Percentiles rank a stretch among this genome's conserved stretches.
phyloP scores from a whole-genome alignment of 2,888 invertebrate genomes.

The Tineola bisselliella region DNA sequence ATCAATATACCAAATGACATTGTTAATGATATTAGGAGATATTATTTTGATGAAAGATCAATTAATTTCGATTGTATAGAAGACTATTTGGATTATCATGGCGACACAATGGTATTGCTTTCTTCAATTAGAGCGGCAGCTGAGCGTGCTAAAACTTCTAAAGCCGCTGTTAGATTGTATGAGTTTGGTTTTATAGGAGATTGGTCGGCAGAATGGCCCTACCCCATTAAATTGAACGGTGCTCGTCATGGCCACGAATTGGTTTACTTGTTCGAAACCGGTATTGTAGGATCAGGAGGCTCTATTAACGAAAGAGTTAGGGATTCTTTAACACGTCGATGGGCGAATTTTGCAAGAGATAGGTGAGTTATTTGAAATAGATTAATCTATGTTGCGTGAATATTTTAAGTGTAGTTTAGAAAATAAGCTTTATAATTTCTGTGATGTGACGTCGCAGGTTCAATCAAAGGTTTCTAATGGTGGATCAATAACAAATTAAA shows the following conservation, averaged over 20 bases:
- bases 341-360: conserved; percentile 34
- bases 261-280: conserved; percentile 43
- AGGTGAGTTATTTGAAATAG: conserved; percentile 37
- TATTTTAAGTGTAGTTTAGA: too few species aligned
- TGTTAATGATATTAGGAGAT: conserved; percentile 29
- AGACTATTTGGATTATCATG: conserved; percentile 47
- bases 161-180: conserved; percentile 33
- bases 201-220: conserved; percentile 37
- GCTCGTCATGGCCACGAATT: conserved; percentile 44
- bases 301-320: conserved; percentile 25
- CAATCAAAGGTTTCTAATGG: too few species aligned
- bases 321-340: conserved; percentile 28
- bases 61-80: conserved; percentile 38
- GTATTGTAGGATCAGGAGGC: conserved; percentile 23
- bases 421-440: too few species aligned
- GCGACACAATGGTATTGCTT: conserved; percentile 41
- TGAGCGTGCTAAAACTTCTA: conserved; percentile 38
- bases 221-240: conserved; percentile 36
- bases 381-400: too few species aligned
- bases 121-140: conserved; percentile 37
- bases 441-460: too few species aligned
- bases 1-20: conserved; percentile 27
- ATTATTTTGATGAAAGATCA: conserved; percentile 35
- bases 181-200: conserved; percentile 46
- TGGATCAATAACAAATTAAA: too few species aligned